phyloP scores from a whole-genome alignment of 2,888 invertebrate species.

The Pseudolycoriella hygida region DNA sequence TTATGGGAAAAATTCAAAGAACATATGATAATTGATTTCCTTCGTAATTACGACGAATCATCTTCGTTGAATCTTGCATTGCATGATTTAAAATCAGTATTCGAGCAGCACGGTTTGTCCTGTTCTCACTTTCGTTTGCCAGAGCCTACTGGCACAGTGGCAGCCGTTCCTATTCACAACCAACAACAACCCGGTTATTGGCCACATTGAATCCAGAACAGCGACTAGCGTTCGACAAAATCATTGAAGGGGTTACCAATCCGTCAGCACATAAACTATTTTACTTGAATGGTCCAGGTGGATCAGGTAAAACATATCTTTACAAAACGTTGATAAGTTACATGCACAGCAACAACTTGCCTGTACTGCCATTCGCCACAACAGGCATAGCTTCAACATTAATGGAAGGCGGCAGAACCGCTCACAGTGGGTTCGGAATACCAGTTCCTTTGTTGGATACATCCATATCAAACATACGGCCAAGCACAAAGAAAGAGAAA shows the following conservation, averaged over 20 bases:
- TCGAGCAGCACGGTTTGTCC: neutral
- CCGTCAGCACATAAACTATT: neutral
- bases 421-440: slow-evolving; percentile 10
- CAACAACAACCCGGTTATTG: neutral
- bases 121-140: neutral
- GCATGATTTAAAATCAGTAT: slow-evolving; percentile 5
- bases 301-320: neutral
- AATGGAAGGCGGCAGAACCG: slow-evolving; percentile 7
- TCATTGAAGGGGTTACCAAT: neutral
- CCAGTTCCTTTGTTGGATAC: slow-evolving; percentile 12
- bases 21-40: slow-evolving; percentile 5
- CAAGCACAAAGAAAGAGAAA: no score
- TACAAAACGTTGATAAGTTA: neutral
- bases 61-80: slow-evolving; percentile 8
- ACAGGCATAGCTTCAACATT: slow-evolving; percentile 8
- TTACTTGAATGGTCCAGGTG: neutral
- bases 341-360: no score
- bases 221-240: neutral
- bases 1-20: slow-evolving; percentile 3
- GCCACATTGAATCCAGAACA: neutral
- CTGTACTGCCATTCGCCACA: no score
- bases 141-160: neutral
- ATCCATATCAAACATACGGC: neutral
- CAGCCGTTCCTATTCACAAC: neutral
- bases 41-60: slow-evolving; percentile 1